Evolutionary conservation across 2,888 invertebrate genomes (phyloP).

Genomic region (Lacanobia wlatinum): DNA sequence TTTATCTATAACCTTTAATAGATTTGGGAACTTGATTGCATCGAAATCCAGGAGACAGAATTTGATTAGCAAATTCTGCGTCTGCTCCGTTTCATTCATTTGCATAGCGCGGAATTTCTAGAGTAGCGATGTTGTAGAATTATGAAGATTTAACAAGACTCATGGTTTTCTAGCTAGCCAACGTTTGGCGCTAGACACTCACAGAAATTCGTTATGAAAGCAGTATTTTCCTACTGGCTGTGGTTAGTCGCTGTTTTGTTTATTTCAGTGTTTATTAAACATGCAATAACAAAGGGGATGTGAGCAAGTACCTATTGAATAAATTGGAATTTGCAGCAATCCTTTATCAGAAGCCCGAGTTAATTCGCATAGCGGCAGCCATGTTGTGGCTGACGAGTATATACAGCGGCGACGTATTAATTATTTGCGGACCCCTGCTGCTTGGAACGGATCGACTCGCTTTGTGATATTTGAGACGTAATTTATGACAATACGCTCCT

Average conservation of each 20-base stretch:
- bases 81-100: constrained; percentile 4
- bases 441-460: background rate
- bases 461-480: constrained; percentile 16
- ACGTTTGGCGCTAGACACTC: background rate
- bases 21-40: background rate
- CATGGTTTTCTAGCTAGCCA: background rate
- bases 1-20: background rate
- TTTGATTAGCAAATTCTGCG: background rate
- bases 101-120: background rate
- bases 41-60: background rate
- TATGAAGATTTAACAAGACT: background rate
- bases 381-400: constrained; percentile 1
- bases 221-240: background rate
- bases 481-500: background rate
- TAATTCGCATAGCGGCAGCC: background rate
- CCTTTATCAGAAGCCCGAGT: background rate
- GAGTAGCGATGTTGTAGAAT: no score
- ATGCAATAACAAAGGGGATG: background rate
- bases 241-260: background rate
- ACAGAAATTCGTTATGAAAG: background rate
- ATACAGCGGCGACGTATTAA: background rate
- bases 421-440: background rate
- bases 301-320: background rate
- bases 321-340: constrained; percentile 1
- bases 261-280: background rate